A percentile compares a stretch with the other conserved stretches of the same genome.
These are phyloP conservation scores for Heliconius hewitsoni DNA, from an alignment of 1,140 invertebrate genomes.

Conservation along the genomic window DNA sequence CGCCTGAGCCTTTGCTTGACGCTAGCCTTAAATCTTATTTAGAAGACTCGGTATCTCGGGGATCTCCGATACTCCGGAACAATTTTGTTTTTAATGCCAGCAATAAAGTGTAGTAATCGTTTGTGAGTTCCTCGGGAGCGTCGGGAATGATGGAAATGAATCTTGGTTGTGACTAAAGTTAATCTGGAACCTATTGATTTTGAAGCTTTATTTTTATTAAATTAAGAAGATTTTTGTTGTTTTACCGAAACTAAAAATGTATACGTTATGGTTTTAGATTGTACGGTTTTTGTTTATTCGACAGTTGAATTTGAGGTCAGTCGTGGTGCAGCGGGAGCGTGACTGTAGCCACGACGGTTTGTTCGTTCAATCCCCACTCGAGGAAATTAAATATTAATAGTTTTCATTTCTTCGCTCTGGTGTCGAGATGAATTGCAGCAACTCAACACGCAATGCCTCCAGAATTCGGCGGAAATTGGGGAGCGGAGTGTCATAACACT, in stretches of 20 bases:
- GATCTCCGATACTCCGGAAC: slow-evolving; percentile 14
- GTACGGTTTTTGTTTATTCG: no score
- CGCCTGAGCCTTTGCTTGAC: not conserved
- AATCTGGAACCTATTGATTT: slow-evolving; percentile 16
- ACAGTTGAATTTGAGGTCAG: no score
- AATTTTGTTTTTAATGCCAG: slow-evolving; percentile 29
- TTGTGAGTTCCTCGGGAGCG: slow-evolving; percentile 14
- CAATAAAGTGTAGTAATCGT: slow-evolving; percentile 24
- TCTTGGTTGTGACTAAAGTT: slow-evolving; percentile 15
- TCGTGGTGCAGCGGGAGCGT: no score
- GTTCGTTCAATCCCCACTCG: no score
- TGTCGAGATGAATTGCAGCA: no score
- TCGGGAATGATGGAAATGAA: slow-evolving; percentile 16
- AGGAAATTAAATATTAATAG: no score
- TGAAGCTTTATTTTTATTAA: slow-evolving; percentile 15
- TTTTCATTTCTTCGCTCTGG: no score
- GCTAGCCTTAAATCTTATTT: slow-evolving; percentile 11
- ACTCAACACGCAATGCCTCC: no score
- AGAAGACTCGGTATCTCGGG: slow-evolving; percentile 5
- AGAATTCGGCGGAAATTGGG: no score
- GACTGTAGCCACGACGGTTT: no score
- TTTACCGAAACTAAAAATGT: not conserved
- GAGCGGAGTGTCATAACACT: no score
- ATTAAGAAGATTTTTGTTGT: slow-evolving; percentile 3
- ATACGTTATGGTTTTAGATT: no score